Base-by-base conservation (phyloP, 1,140 invertebrate genomes). In the Adoxophyes honmai region DNA sequence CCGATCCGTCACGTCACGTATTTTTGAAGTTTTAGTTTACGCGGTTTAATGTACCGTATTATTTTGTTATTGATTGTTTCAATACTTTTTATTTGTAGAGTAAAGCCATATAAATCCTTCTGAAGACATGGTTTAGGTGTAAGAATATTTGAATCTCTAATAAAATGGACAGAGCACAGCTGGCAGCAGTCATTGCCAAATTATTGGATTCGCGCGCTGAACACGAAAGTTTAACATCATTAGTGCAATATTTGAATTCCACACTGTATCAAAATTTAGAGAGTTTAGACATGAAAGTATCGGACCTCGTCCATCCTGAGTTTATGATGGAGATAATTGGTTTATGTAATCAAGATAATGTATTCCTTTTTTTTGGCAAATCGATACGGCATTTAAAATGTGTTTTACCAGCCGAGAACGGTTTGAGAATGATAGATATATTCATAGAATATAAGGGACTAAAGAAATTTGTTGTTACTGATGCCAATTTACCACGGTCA, bases 361-460 rank as follows among this genome's bases (percentile, higher is more conserved):
- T 53, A 2, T 9, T 16, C 34, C 7, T 76, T 21, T 62, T 62
- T 51, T 81, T 86, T 72, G 83, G 83, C 5, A 76, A 73, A 69
- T 66, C 75, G 13, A 39, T 84, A 34, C 69, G 68, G 53, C 72
- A 81, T 44, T 35, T 86, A 7, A 81, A 76, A 62, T 78, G 76
- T 58, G 51, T 67, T 37, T 52, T 84, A 44, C 21, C 34, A 7
- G 78, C 82, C 60, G 60, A 74, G 14, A 57, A 62, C 18, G 34
- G 44, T 52, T 37, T 52, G 6, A 73, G 75, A 53, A 33, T 70
- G 55, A 78, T 84, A 62, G 68, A 72, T 8, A 60, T 84, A 28
- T 78, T 52, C 60, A 39, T 84, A 55, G 60, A 64, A 39, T 82
- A 78, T 59, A 59, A 61, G 54, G 57, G 61, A 28, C 55, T 65